Conservation (phyloP, 2,888 invertebrate genomes). For the Drosophila melanocephala region DNA sequence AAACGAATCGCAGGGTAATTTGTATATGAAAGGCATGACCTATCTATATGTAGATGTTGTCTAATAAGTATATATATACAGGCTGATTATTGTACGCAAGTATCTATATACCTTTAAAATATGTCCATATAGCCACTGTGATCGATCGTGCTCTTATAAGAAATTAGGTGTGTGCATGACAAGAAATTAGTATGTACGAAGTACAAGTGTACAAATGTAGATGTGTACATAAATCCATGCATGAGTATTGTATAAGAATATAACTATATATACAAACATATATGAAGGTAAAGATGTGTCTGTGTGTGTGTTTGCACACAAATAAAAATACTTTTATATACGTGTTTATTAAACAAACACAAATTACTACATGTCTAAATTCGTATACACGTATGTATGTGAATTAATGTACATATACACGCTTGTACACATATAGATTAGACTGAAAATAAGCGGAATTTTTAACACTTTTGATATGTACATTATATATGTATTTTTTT, state of each 20-base stretch:
- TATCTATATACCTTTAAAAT: not conserved
- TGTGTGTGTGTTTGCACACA: constrained; percentile 1
- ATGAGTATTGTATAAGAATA: constrained; percentile 9
- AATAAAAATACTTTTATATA: constrained; percentile 1
- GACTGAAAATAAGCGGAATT: constrained; percentile 1
- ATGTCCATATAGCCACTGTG: constrained; percentile 1
- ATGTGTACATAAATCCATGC: constrained; percentile 1
- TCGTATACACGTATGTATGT: not conserved
- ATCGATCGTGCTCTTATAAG: constrained; percentile 8
- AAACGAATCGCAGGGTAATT: not conserved
- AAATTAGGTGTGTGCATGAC: constrained; percentile 15
- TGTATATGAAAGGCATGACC: constrained; percentile 2
- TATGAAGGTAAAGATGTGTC: not conserved
- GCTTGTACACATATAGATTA: constrained; percentile 2
- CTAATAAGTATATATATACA: not conserved
- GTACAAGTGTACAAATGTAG: constrained; percentile 3
- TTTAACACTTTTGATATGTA: not conserved
- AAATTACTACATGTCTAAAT: constrained; percentile 7
- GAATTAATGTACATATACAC: not conserved
- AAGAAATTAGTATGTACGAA: constrained; percentile 6
- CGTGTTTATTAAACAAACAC: constrained; percentile 12
- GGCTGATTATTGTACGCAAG: not conserved
- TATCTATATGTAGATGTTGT: constrained; percentile 1
- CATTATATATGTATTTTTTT: constrained; percentile 1
- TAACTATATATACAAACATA: not conserved